A percentile compares a stretch with the other conserved stretches of the same genome.
These are phyloP conservation scores for Etheostoma perlongum DNA, from an alignment of 2,797 vertebrate genomes.

Conservation along the genomic window DNA sequence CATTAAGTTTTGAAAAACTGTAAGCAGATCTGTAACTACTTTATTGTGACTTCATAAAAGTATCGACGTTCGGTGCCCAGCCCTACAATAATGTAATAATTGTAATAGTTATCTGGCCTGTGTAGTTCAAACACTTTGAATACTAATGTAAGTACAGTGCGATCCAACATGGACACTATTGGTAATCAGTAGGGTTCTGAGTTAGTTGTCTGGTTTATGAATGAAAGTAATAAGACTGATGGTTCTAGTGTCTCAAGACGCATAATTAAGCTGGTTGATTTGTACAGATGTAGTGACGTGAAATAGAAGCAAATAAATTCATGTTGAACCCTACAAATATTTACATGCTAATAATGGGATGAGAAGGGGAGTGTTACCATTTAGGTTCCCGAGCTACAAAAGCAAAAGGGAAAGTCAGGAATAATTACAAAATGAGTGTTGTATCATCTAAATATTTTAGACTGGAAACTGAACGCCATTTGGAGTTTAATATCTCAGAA, in stretches of 20 bases:
- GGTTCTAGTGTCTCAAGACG: no score
- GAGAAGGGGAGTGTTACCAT: not conserved
- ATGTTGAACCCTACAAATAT: not conserved
- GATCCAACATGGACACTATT: no score
- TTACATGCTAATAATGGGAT: not conserved
- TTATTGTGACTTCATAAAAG: no score
- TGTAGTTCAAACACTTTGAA: not conserved
- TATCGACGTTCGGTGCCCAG: no score
- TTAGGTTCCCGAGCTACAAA: not conserved
- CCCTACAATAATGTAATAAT: no score
- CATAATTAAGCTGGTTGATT: not conserved
- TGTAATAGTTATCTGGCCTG: not conserved
- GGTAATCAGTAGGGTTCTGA: not conserved
- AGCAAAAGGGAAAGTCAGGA: not conserved
- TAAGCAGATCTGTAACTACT: no score
- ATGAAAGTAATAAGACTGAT: not conserved
- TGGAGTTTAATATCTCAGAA: not conserved
- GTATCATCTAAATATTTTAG: not conserved
- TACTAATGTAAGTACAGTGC: not conserved
- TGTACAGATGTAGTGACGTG: not conserved
- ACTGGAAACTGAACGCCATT: not conserved
- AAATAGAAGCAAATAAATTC: not conserved
- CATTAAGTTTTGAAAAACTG: no score
- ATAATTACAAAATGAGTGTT: not conserved
- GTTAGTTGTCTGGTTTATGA: not conserved